These are phyloP conservation scores for Syngnathoides biaculeatus DNA, from an alignment of 2,113 vertebrate genomes.

Conservation along the genomic window DNA sequence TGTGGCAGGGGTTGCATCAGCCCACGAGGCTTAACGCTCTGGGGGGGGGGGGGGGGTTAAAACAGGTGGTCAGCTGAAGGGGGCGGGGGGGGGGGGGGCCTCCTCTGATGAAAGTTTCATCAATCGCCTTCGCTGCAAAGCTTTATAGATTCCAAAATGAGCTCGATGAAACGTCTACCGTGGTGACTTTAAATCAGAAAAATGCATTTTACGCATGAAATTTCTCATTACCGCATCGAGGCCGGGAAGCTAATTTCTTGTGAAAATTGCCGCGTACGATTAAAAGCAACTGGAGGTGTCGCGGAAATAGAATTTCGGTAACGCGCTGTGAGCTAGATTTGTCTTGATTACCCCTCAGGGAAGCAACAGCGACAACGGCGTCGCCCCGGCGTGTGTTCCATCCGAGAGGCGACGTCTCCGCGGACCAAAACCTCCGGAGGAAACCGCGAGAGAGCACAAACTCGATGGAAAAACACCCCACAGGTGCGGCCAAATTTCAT, in stretches of 20 bases:
- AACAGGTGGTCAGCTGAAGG: constrained; percentile 46
- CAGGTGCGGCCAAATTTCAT: neutral
- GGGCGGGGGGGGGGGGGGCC: constrained; percentile 16
- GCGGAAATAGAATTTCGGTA: constrained; percentile 8
- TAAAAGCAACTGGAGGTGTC: constrained; percentile 1
- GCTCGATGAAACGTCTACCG: constrained; percentile 41
- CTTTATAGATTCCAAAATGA: constrained; percentile 54
- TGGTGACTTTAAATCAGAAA: neutral
- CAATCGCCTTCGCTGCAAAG: constrained; percentile 47
- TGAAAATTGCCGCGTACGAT: neutral
- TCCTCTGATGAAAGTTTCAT: constrained; percentile 51
- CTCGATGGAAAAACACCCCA: neutral
- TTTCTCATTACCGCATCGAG: neutral
- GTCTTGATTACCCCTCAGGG: constrained; percentile 13
- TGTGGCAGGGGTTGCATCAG: constrained; percentile 50
- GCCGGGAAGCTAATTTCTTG: neutral
- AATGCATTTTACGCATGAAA: constrained; percentile 8
- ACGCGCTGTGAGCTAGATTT: constrained; percentile 33
- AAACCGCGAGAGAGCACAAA: constrained; percentile 16
- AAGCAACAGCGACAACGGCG: constrained; percentile 57
- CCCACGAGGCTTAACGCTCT: constrained; percentile 57
- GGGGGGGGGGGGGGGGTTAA: constrained; percentile 39
- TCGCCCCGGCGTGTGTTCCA: constrained; percentile 54
- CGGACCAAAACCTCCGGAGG: constrained; percentile 18
- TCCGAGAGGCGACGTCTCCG: constrained; percentile 25